Percentiles rank a stretch among this genome's conserved stretches.
Conservation (phyloP, 1,140 invertebrate genomes). For the Vanessa atalanta region DNA sequence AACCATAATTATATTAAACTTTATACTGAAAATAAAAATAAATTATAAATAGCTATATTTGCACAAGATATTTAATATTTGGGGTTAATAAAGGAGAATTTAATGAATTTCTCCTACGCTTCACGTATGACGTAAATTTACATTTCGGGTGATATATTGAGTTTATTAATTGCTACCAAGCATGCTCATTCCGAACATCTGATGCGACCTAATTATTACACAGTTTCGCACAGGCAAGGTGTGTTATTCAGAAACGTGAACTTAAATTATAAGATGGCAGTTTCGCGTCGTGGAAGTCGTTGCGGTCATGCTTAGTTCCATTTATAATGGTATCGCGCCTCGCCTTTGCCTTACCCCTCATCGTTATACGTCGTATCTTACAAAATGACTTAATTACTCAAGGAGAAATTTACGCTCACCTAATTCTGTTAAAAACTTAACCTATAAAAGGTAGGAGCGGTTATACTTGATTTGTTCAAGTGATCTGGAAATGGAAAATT, state of each 20-base stretch:
- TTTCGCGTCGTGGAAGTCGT: slow-evolving; percentile 51
- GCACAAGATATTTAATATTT: background rate
- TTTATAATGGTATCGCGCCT: slow-evolving; percentile 55
- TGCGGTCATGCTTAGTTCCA: slow-evolving; percentile 68
- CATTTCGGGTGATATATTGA: slow-evolving; percentile 24
- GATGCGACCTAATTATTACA: slow-evolving; percentile 52
- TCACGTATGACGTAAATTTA: slow-evolving; percentile 16
- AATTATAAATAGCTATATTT: no score
- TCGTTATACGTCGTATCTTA: slow-evolving; percentile 62
- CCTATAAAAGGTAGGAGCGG: slow-evolving; percentile 32
- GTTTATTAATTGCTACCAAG: slow-evolving; percentile 36
- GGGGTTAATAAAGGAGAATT: slow-evolving; percentile 1
- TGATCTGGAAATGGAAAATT: slow-evolving; percentile 47
- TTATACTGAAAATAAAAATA: no score
- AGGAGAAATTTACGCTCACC: slow-evolving; percentile 54
- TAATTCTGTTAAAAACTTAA: slow-evolving; percentile 45
- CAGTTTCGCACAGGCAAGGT: slow-evolving; percentile 33
- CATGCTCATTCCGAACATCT: slow-evolving; percentile 35
- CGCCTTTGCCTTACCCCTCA: slow-evolving; percentile 47
- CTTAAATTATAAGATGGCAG: slow-evolving; percentile 59
- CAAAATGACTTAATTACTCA: slow-evolving; percentile 66
- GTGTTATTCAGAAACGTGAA: slow-evolving; percentile 42
- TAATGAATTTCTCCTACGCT: slow-evolving; percentile 3
- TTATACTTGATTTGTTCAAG: slow-evolving; percentile 38
- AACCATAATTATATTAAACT: no score